These are phyloP conservation scores for Blomia tropicalis DNA, from an alignment of 2,888 invertebrate genomes.

Conservation along the genomic window DNA sequence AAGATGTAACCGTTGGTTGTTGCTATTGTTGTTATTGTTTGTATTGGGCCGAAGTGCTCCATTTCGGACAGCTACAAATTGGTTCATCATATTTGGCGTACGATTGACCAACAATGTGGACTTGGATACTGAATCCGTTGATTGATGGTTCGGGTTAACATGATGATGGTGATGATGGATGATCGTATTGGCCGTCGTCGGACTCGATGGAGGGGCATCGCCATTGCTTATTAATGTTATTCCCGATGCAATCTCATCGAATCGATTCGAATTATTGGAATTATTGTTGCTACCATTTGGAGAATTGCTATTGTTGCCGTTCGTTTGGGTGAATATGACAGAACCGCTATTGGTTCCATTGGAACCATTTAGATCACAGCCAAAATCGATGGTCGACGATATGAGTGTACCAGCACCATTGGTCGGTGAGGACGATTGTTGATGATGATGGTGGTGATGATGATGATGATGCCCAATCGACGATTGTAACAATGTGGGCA, in stretches of 20 bases:
- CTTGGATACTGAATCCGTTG: neutral
- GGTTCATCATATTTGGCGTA: neutral
- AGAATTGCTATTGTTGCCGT: neutral
- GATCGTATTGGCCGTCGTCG: neutral
- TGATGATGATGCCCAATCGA: no score
- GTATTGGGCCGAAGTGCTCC: neutral
- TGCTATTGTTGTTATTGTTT: neutral
- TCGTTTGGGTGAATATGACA: neutral
- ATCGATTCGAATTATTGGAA: neutral
- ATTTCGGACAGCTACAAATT: neutral
- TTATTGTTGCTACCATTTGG: neutral
- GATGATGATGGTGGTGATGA: neutral
- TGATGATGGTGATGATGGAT: constrained; percentile 1
- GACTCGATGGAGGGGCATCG: neutral
- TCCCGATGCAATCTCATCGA: neutral
- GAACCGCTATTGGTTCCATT: neutral
- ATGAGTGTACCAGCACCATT: constrained; percentile 2
- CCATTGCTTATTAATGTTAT: neutral
- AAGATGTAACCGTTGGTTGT: neutral
- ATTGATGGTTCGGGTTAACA: neutral
- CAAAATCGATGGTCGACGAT: constrained; percentile 10
- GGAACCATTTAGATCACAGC: neutral
- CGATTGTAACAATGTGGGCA: neutral
- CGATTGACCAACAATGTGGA: neutral
- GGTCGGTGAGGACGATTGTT: neutral